Evolutionary conservation across 1,140 invertebrate genomes (phyloP), one percentile per base, ranked within the genome.

Genomic region (Zaprionus ghesquierei): DNA sequence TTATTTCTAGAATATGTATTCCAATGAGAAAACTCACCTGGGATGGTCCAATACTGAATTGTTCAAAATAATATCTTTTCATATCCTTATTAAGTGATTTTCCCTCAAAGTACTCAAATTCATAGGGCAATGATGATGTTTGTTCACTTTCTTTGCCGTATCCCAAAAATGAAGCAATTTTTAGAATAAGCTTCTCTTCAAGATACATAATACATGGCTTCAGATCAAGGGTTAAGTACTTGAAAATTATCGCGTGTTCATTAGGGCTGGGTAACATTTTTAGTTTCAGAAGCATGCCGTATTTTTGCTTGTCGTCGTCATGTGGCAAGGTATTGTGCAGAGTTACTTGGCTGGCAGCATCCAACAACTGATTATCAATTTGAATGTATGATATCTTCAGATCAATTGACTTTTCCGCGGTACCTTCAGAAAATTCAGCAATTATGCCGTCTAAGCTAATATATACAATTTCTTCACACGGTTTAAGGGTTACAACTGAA

Each of bases 361-460:
- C 96, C 69, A 97, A 94, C 44, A 99, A 84, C 93, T 98, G 98
- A 94, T 99, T 99, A 92, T 99, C 95, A 79, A 97, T 95, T 93
- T 98, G 98, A 79, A 99, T 94, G 90, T 97, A 94, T 41, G 94
- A 93, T 2, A 99, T 94, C 77, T 94, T 95, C 13, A 96, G 93
- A 82, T 96, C 95, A 31, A 97, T 91, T n/a, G 94, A 94, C 75
- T 94, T 94, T 51, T 92, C 93, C 20, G 84, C 84, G 5, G 93
- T 92, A 25, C 94, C 94, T 41, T 94, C 93, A 15, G 94, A 90
- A 29, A 95, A 93, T 75, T 96, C 95, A 3, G 97, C 92, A 22
- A 94, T 93, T 68, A 98, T 96, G 74, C 95, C 94, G 23, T 94
- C 94, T 27, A 98, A 94, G 59, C 94, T 94, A 15, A 95, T 94